These are phyloP conservation scores for Alcedo quadribrachys DNA, from an alignment of 2,797 vertebrate genomes.

Conservation along the genomic window DNA sequence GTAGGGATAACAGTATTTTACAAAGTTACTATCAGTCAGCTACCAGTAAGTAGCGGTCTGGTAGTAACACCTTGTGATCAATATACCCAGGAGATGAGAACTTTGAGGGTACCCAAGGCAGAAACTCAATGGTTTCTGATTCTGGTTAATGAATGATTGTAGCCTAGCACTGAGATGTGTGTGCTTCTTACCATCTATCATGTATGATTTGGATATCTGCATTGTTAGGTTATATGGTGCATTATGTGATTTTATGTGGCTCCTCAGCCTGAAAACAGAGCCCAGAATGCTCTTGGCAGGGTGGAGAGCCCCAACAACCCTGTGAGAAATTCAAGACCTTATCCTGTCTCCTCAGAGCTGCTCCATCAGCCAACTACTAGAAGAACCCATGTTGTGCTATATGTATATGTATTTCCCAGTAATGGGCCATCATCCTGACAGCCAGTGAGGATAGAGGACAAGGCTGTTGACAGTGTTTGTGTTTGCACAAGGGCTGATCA, in stretches of 20 bases:
- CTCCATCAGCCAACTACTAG: background rate
- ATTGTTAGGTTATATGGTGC: background rate
- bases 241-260: background rate
- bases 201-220: rapidly evolving
- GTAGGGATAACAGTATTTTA: background rate
- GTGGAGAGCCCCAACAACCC: background rate
- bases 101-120: background rate
- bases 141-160: background rate
- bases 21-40: background rate
- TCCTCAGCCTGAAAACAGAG: background rate
- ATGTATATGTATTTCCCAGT: rapidly evolving
- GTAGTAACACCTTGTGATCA: background rate
- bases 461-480: rapidly evolving
- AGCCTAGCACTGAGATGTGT: rapidly evolving
- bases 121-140: background rate
- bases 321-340: background rate
- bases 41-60: background rate
- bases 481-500: rapidly evolving
- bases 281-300: background rate
- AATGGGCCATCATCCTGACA: rapidly evolving
- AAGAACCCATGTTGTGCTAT: rapidly evolving
- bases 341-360: background rate
- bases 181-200: background rate
- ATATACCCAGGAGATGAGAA: background rate
- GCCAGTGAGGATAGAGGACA: rapidly evolving